Evolutionary conservation across 2,797 vertebrate species (phyloP), one percentile per base, ranked within the genome.

Genomic region (Urosaurus nigricauda): DNA sequence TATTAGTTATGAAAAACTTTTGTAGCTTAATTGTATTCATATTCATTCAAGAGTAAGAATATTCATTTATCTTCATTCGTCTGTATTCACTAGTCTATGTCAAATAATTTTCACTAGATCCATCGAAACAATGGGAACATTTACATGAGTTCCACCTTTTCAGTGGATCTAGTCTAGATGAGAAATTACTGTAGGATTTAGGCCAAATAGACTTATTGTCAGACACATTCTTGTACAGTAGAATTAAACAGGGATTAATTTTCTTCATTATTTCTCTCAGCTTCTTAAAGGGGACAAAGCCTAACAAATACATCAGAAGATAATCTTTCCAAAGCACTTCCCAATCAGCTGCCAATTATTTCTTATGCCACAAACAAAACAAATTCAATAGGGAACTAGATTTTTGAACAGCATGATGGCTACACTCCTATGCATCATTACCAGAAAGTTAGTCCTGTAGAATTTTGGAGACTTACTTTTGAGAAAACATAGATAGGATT

Each of bases 251-350:
- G 43, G 14, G n/a, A 8, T 14, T 56, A 37, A 3, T 51, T 84
- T 24, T 56, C 81, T 24, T 4, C 24, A 40, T 68, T 56, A 84
- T 68, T 65, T 71, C 43, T 74, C 53, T 74, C 40, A 12, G 80
- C 79, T 80, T 79, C 65, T 35, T 65, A n/a, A 81, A 71, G 21
- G 9, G 21, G 3, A 37, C 60, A 13, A 75, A 68, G 24, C 71
- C 14, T 68, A 51, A 43, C 24, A n/a, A 13, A 83, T 53, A n/a
- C 60, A 63, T 21, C 1, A 88, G 63, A 40, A 84, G 35, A 88
- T 37, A 78, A 40, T 84, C 5, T 84, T 78, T 74, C 26, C 37
- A 35, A 80, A 81, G n/a, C 51, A 35, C 71, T 19, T 87, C n/a
- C 51, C 35, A 73, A 14, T 75, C 68, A 79, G 26, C 14, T 79